Conservation (phyloP, 1,140 invertebrate genomes). For the Aphelinus atriplicis region DNA sequence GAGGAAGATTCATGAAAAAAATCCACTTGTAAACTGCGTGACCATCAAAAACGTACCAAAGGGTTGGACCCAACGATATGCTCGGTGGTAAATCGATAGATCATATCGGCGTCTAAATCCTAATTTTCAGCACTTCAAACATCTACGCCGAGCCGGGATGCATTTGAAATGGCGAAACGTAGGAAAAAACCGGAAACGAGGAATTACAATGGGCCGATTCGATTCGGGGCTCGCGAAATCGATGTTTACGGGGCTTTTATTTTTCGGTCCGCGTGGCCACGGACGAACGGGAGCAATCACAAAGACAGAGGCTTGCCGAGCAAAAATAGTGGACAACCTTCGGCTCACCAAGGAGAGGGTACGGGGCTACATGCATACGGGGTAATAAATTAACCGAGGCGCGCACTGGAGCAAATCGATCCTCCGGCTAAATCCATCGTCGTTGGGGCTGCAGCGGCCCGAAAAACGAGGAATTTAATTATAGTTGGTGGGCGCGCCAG, state of each 20-base stretch:
- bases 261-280: background rate
- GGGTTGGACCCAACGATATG: no score
- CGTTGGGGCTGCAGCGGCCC: background rate
- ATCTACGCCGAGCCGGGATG: no score
- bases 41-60: no score
- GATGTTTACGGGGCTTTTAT: background rate
- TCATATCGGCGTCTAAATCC: no score
- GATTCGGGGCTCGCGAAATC: slow-evolving; percentile 19
- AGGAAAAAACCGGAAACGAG: background rate
- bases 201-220: slow-evolving; percentile 30
- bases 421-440: slow-evolving; percentile 34
- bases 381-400: slow-evolving; percentile 33
- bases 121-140: no score
- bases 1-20: no score
- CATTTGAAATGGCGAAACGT: background rate
- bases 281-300: background rate
- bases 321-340: background rate
- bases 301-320: background rate
- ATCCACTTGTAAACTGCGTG: no score
- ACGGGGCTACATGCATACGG: background rate
- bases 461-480: slow-evolving; percentile 42
- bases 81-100: no score
- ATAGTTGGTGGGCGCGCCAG: slow-evolving; percentile 14
- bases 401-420: slow-evolving; percentile 36
- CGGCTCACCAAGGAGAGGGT: slow-evolving; percentile 12